Evolutionary conservation across 2,113 vertebrate genomes (phyloP), one percentile per base, ranked within the genome.

Genomic region (Psittacara wagleri): DNA sequence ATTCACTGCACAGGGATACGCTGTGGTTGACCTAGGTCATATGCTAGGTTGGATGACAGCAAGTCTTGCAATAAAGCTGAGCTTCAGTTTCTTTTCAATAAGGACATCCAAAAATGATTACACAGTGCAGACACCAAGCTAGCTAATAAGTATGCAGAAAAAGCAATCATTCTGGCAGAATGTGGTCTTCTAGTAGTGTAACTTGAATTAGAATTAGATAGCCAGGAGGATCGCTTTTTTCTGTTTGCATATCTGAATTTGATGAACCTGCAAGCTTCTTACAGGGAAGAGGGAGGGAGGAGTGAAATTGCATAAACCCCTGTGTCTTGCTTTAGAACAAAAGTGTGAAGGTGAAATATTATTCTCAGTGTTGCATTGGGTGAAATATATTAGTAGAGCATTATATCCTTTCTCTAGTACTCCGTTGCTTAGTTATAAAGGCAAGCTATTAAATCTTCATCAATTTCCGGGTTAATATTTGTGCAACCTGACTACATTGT

Each of bases 181-280:
- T 69, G 33, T 81, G 61, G 63, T 61, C 79, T 66, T 88, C 84
- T 91, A 93, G 73, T 83, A 86, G 48, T 17, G 41, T 64, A 87
- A 77, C 54, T 89, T 94, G 95, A 96, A 97, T 95, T 91, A 94
- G 81, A 97, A 96, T 92, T 82, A 96, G 73, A 69, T 92, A 69
- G 81, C 80, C 17, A 1, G 54, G 44, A 96, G 88, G 80, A 92
- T 85, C 6, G 2, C 74, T 94, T 96, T 92, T 87, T 62, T 96
- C 83, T 96, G 72, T 78, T 94, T 91, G 77, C 81, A 83, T 87
- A 85, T 76, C 86, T 91, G 83, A 93, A 96, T 94, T 69, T 91
- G 88, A 94, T 94, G 81, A 96, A 41, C 44, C 70, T 93, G 88
- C 66, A 94, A 95, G 37, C 62, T 91, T 79, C 77, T 90, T 76